Percentiles rank a stretch among this genome's conserved stretches.
These are phyloP conservation scores for Ageneiosus marmoratus DNA, from an alignment of 2,113 vertebrate species.

Conservation along the genomic window DNA sequence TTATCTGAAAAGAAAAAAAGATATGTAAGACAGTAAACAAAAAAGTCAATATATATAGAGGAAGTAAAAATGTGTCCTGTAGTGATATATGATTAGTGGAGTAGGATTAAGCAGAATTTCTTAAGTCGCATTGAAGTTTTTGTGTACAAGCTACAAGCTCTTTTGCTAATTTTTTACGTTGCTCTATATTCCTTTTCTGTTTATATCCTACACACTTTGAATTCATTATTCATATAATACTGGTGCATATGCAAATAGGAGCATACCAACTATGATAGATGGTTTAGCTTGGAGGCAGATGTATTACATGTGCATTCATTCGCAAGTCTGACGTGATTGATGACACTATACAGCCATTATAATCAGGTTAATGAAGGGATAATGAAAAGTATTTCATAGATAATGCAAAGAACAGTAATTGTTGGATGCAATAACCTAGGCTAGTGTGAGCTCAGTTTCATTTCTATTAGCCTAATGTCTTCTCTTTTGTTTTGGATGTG, in stretches of 20 bases:
- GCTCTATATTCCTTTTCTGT: not conserved
- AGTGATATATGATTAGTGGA: not conserved
- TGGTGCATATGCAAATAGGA: not conserved
- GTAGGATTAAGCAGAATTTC: not conserved
- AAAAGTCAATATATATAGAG: not conserved
- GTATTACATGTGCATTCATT: slow-evolving; percentile 20
- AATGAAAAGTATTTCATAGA: not conserved
- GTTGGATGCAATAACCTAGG: not conserved
- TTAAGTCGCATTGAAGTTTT: not conserved
- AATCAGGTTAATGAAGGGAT: not conserved
- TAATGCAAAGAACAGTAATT: not conserved
- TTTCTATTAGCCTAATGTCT: not conserved
- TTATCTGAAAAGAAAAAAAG: not conserved
- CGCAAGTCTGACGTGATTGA: slow-evolving; percentile 8
- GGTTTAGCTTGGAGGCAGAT: not conserved
- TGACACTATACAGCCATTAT: not conserved
- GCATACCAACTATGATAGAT: not conserved
- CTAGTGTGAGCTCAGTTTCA: not conserved
- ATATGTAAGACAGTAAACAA: no score
- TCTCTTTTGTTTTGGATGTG: slow-evolving; percentile 20
- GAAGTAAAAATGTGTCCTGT: not conserved
- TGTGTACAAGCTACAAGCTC: no score
- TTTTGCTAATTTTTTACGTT: not conserved
- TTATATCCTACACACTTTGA: not conserved
- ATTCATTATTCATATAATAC: not conserved